phyloP scores from a whole-genome alignment of 92 coral and sea anemone genomes.

The Siderastrea siderea region DNA sequence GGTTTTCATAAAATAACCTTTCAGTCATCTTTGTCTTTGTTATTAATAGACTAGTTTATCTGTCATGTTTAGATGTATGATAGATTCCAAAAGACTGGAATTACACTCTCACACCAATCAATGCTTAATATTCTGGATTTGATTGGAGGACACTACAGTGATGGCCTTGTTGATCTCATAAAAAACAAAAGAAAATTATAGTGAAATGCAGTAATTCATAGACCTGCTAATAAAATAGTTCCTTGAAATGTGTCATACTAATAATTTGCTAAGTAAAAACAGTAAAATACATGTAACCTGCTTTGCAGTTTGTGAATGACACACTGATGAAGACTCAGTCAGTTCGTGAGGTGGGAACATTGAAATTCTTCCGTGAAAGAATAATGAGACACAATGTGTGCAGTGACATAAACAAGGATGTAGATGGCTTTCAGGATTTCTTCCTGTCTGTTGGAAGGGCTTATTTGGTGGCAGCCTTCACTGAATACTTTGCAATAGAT shows the following conservation, averaged over 20 bases:
- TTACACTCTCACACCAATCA: slow-evolving; percentile 35
- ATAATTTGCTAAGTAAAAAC: not conserved
- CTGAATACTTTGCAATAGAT: slow-evolving; percentile 36
- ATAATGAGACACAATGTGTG: slow-evolving; percentile 48
- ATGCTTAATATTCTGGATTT: slow-evolving; percentile 37
- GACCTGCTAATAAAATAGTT: not conserved
- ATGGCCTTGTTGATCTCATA: slow-evolving; percentile 31
- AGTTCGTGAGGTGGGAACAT: slow-evolving; percentile 42
- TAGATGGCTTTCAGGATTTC: slow-evolving; percentile 52
- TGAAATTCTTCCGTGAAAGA: slow-evolving; percentile 46
- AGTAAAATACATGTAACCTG: no score
- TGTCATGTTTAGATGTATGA: slow-evolving; percentile 8
- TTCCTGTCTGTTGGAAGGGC: slow-evolving; percentile 51
- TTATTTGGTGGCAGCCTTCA: slow-evolving; percentile 43
- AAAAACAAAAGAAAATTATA: slow-evolving; percentile 3
- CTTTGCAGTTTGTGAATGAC: slow-evolving; percentile 45
- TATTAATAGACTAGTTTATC: not conserved
- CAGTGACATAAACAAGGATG: slow-evolving; percentile 53
- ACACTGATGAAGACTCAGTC: slow-evolving; percentile 40
- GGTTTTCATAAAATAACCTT: not conserved
- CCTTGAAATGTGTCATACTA: not conserved
- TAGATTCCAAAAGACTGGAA: slow-evolving; percentile 37
- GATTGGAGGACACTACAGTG: slow-evolving; percentile 54
- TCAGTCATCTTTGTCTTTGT: not conserved
- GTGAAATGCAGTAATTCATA: not conserved